Evolutionary conservation across 1,140 invertebrate species (phyloP), one percentile per base, ranked within the genome.

Genomic region (Cataglyphis hispanica): DNA sequence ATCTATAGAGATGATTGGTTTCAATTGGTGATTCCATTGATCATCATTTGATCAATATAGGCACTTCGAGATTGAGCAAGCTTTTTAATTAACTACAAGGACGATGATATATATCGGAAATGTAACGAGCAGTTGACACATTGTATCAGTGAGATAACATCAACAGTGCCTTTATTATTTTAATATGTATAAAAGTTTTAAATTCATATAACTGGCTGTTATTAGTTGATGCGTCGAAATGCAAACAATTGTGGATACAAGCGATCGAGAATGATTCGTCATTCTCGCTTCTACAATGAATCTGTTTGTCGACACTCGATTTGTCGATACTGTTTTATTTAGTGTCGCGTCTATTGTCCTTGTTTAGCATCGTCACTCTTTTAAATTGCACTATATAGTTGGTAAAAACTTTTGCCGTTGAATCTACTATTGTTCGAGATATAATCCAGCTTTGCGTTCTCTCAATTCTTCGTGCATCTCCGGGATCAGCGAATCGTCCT

Each of bases 281-380:
- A 84, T 37, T 78, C 27, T 84, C 74, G 22, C 16, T 56, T 76
- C 16, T 16, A 37, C 25, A 10, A 50, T 50, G 25, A 16, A 27
- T 31, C 27, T 25, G 13, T 25, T 53, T 16, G 37, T 64, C 75
- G 60, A 34, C 27, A 43, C 66, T 40, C 58, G 40, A 60, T 5
- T 81, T 78, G 22, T 13, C 50, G 34, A 80, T 56, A 72, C 60
- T 50, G 34, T 84, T 84, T 76, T 84, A 40, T 63, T 76, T 76
- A 76, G 40, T 50, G 70, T 72, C 78, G 43, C 53, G 56, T 27
- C 81, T 25, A 76, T 84, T 64, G 70, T 76, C 66, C 69, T 31
- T 81, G 63, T 88, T 89, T 84, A 60, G 87, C 87, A 75, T 11
- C 77, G 87, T 89, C 87, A 89, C 66, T 85, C 61, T 53, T 61